Percentiles rank a stretch among this genome's conserved stretches.
phyloP scores from a whole-genome alignment of 2,888 invertebrate species.

The Epistrophe grossulariae region DNA sequence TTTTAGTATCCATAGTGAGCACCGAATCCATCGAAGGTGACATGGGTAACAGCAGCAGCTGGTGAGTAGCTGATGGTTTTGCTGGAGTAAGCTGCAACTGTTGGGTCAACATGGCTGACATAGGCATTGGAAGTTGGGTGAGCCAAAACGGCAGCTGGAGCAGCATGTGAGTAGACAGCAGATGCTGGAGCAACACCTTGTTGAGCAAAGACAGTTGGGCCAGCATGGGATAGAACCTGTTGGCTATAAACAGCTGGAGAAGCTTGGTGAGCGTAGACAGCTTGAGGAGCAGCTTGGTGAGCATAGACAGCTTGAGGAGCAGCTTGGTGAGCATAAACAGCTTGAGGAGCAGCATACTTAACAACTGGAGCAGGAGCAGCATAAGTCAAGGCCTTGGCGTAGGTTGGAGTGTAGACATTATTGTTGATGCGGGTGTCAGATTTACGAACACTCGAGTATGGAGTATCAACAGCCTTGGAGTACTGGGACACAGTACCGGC shows the following conservation, averaged over 20 bases:
- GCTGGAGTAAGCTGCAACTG: conserved; percentile 79
- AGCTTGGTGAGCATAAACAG: conserved; percentile 67
- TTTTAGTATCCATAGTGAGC: conserved; percentile 87
- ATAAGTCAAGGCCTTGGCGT: conserved; percentile 77
- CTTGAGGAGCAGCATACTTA: conserved; percentile 78
- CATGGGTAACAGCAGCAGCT: conserved; percentile 86
- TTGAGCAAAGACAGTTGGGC: conserved; percentile 69
- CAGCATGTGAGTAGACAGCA: conserved; percentile 74
- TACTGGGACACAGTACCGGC: conserved; percentile 86
- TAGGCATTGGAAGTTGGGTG: conserved; percentile 77
- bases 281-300: conserved; percentile 78
- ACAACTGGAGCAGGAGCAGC: conserved; percentile 79
- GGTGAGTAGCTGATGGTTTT: conserved; percentile 83
- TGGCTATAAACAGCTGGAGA: conserved; percentile 80
- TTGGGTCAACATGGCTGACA: conserved; percentile 77
- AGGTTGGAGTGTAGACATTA: conserved; percentile 76
- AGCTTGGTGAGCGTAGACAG: conserved; percentile 79
- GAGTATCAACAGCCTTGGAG: conserved; percentile 86
- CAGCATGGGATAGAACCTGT: conserved; percentile 76
- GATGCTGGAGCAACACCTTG: conserved; percentile 75
- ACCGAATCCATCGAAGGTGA: conserved; percentile 86
- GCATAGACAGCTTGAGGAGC: conserved; percentile 77
- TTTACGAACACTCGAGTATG: conserved; percentile 86
- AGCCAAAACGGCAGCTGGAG: conserved; percentile 74
- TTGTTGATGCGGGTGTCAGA: conserved; percentile 85